A percentile compares a stretch with the other conserved stretches of the same genome.
These are phyloP conservation scores for Oeneis ivallda DNA, from an alignment of 2,888 invertebrate species.

Conservation along the genomic window DNA sequence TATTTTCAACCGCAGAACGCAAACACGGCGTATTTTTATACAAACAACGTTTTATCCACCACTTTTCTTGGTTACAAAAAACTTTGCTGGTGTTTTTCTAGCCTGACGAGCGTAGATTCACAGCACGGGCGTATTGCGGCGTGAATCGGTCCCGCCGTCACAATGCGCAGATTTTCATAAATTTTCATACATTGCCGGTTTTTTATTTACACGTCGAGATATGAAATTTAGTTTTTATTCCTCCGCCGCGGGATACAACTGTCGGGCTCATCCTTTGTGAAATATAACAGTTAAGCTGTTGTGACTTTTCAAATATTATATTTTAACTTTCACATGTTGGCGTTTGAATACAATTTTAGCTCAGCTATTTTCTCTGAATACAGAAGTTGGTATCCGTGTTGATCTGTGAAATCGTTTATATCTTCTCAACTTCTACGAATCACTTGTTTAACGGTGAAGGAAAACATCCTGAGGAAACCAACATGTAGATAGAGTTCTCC, in stretches of 20 bases:
- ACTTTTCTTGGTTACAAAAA: slow-evolving; percentile 11
- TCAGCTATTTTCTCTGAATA: not conserved
- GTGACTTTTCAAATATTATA: not conserved
- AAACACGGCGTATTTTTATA: slow-evolving; percentile 3
- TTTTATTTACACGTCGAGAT: slow-evolving; percentile 18
- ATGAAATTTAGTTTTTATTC: slow-evolving; percentile 15
- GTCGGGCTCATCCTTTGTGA: slow-evolving; percentile 10
- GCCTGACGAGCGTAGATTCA: not conserved
- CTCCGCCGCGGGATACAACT: not conserved
- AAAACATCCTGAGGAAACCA: no score
- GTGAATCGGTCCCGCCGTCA: slow-evolving; percentile 17
- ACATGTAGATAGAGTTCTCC: no score
- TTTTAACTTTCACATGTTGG: not conserved
- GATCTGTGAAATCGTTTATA: not conserved
- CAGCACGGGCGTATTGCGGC: slow-evolving; percentile 1
- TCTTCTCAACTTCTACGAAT: no score
- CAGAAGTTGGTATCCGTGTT: not conserved
- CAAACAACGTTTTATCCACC: slow-evolving; percentile 13
- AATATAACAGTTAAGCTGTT: slow-evolving; percentile 3
- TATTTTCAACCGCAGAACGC: not conserved
- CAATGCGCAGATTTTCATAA: slow-evolving; percentile 35
- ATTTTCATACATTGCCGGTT: slow-evolving; percentile 30
- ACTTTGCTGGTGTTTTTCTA: not conserved
- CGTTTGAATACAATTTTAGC: not conserved
- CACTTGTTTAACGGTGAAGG: no score